Percentiles rank a stretch among this genome's conserved stretches.
Conservation (phyloP, 1,140 invertebrate genomes). For the Orchesella cincta region DNA sequence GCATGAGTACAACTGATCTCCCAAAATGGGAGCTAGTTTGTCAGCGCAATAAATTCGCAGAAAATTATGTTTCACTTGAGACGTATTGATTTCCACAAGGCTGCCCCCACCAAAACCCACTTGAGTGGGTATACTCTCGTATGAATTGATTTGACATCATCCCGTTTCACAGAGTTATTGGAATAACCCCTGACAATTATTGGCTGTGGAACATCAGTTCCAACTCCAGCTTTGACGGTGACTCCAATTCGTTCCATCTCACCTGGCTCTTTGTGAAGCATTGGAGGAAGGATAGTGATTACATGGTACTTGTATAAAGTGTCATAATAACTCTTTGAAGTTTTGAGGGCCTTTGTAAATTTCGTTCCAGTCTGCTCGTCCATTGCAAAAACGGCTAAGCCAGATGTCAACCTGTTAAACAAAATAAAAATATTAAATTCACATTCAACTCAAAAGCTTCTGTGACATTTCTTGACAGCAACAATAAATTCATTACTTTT, state of each 20-base stretch:
- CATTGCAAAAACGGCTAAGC: constrained; percentile 42
- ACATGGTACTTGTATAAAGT: constrained; percentile 31
- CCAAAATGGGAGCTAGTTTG: constrained; percentile 56
- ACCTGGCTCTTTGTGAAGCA: background rate
- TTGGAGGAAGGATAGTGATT: constrained; percentile 21
- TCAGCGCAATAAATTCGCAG: constrained; percentile 56
- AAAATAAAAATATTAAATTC: background rate
- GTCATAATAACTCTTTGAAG: constrained; percentile 22
- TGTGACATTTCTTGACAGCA: background rate
- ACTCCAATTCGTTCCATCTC: constrained; percentile 32
- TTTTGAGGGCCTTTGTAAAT: constrained; percentile 20
- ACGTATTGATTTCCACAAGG: constrained; percentile 55
- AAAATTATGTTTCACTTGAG: constrained; percentile 53
- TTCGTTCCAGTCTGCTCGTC: constrained; percentile 20
- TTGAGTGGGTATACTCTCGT: constrained; percentile 51
- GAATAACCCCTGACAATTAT: constrained; percentile 40
- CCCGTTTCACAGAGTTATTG: constrained; percentile 43
- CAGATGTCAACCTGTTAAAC: constrained; percentile 44
- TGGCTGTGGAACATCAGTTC: constrained; percentile 40
- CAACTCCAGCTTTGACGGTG: constrained; percentile 17
- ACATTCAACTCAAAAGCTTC: too few species aligned
- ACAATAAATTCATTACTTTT: constrained; percentile 55
- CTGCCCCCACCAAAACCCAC: constrained; percentile 54
- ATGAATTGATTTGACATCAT: constrained; percentile 51
- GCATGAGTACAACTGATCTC: constrained; percentile 57